phyloP scores from a whole-genome alignment of 2,888 invertebrate species.

The Zootermopsis nevadensis region DNA sequence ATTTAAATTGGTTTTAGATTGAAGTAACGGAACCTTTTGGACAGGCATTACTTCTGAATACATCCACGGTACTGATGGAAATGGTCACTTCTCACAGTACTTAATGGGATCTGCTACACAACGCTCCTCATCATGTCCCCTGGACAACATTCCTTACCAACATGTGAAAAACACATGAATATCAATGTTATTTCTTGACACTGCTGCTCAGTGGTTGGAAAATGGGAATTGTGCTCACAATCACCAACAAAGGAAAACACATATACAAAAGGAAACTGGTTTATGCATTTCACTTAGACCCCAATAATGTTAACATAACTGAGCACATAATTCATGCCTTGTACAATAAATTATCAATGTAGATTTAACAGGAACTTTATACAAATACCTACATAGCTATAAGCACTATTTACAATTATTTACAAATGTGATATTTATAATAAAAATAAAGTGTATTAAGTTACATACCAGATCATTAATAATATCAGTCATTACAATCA shows the following conservation, averaged over 20 bases:
- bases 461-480: constrained; percentile 26
- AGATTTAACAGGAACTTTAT: constrained; percentile 34
- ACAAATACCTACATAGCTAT: constrained; percentile 31
- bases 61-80: no score
- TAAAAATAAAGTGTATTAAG: not conserved
- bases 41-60: no score
- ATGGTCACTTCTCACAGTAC: no score
- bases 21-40: no score
- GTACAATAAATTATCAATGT: constrained; percentile 5
- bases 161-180: no score
- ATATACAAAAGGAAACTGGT: not conserved
- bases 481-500: constrained; percentile 18
- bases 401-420: constrained; percentile 39
- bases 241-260: no score
- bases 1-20: no score
- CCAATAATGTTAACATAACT: constrained; percentile 20
- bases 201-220: no score
- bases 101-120: no score
- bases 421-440: constrained; percentile 33
- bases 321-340: constrained; percentile 17
- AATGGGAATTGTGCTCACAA: no score
- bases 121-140: no score
- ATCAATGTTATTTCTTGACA: no score
- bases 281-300: constrained; percentile 5
- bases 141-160: not conserved